A percentile compares a stretch with the other conserved stretches of the same genome.
These are phyloP conservation scores for Tipula lateralis DNA, from an alignment of 2,888 invertebrate genomes.

Conservation along the genomic window DNA sequence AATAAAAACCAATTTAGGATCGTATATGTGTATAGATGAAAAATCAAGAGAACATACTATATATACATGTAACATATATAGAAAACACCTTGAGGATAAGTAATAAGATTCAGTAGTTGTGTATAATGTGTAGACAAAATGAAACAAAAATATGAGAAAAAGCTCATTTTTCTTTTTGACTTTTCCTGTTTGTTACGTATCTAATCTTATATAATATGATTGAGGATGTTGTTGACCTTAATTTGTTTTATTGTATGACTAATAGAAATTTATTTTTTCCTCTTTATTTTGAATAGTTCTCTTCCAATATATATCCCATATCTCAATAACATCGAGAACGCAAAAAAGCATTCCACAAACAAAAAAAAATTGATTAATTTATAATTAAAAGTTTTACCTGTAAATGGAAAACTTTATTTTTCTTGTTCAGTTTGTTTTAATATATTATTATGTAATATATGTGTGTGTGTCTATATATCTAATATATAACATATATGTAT, in stretches of 20 bases:
- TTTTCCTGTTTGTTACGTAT: background rate
- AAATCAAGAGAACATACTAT: background rate
- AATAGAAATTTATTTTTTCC: background rate
- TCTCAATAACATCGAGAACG: background rate
- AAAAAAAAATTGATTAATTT: background rate
- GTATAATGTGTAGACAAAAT: background rate
- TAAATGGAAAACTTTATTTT: background rate
- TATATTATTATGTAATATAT: too few species aligned
- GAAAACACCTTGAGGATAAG: background rate
- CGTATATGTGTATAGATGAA: background rate
- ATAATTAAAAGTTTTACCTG: conserved; percentile 24
- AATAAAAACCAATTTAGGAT: background rate
- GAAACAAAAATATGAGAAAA: background rate
- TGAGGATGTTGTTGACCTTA: conserved; percentile 19
- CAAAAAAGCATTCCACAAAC: background rate
- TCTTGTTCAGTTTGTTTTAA: background rate
- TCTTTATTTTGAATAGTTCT: background rate
- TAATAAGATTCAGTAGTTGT: background rate
- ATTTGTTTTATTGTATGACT: conserved; percentile 6
- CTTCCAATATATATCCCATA: background rate
- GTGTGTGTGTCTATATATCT: background rate
- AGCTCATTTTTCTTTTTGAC: background rate
- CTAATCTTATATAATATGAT: conserved; percentile 11
- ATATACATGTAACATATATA: too few species aligned
- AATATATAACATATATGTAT: background rate